A percentile compares a stretch with the other conserved stretches of the same genome.
phyloP scores from a whole-genome alignment of 2,113 vertebrate genomes.

The Drymodes brunneopygia region DNA sequence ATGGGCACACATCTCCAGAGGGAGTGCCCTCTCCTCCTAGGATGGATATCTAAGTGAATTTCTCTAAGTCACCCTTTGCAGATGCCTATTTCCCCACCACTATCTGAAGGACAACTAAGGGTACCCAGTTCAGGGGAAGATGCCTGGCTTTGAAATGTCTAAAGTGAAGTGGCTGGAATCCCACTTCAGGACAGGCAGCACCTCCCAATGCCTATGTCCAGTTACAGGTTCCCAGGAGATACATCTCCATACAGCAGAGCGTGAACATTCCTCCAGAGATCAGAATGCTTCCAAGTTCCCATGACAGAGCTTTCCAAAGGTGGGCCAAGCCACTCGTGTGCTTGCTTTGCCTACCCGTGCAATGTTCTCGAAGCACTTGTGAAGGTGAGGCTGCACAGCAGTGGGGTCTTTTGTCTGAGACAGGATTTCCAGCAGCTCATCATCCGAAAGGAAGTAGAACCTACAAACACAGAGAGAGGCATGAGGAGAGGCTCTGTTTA shows the following conservation, averaged over 20 bases:
- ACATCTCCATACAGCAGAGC: neutral
- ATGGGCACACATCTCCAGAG: neutral
- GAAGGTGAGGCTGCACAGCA: slow-evolving; percentile 88
- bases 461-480: slow-evolving; percentile 60
- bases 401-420: slow-evolving; percentile 91
- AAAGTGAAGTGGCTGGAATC: neutral
- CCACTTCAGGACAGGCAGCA: neutral
- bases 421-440: slow-evolving; percentile 89
- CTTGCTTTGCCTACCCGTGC: slow-evolving; percentile 68
- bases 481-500: neutral
- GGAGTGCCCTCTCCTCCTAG: neutral
- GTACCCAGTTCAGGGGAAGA: neutral
- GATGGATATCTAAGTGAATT: neutral
- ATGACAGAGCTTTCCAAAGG: neutral
- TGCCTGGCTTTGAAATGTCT: neutral
- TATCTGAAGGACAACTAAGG: neutral
- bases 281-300: neutral
- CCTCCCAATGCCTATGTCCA: neutral
- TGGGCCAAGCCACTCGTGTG: neutral
- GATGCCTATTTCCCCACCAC: neutral
- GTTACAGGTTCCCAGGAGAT: neutral
- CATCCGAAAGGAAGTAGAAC: slow-evolving; percentile 94
- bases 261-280: neutral
- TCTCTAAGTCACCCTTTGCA: neutral
- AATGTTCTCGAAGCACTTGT: slow-evolving; percentile 93